phyloP scores from a whole-genome alignment of 2,888 invertebrate genomes.

The Campaea margaritaria region DNA sequence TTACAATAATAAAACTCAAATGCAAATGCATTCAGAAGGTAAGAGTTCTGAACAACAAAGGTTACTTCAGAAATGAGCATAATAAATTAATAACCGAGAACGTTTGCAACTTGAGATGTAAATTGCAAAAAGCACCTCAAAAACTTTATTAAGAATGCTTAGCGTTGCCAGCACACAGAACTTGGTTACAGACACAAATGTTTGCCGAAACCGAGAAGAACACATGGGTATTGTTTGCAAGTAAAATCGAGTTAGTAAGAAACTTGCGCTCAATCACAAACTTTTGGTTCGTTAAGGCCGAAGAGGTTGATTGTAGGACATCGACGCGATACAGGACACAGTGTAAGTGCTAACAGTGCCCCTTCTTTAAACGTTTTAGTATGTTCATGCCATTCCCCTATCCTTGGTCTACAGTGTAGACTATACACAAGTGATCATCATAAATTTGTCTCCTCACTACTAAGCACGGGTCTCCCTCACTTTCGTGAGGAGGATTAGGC shows the following conservation, averaged over 20 bases:
- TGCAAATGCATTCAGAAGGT: conserved; percentile 1
- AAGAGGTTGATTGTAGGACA: conserved; percentile 36
- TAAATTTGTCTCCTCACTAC: too few relatives aligned
- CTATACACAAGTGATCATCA: too few relatives aligned
- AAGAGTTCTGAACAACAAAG: conserved; percentile 17
- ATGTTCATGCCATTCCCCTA: too few relatives aligned
- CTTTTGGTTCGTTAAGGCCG: conserved; percentile 34
- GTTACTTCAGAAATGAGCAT: conserved; percentile 6
- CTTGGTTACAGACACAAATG: conserved; percentile 39
- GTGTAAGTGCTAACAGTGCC: background rate
- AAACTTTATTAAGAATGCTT: conserved; percentile 41
- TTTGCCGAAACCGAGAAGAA: conserved; percentile 46
- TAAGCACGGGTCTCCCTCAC: too few relatives aligned
- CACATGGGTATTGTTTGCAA: conserved; percentile 50
- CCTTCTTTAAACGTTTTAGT: background rate
- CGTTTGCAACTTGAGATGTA: conserved; percentile 22
- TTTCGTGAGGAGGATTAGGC: too few relatives aligned
- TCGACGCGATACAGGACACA: conserved; percentile 5
- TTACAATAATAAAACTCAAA: conserved; percentile 2
- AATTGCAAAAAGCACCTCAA: conserved; percentile 35
- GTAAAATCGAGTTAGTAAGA: conserved; percentile 48
- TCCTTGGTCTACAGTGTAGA: too few relatives aligned
- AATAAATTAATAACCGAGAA: conserved; percentile 23
- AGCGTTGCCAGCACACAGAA: conserved; percentile 30
- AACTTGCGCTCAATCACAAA: conserved; percentile 45